phyloP scores from a whole-genome alignment of 2,797 vertebrate genomes.

The Pantherophis alleghaniensis region DNA sequence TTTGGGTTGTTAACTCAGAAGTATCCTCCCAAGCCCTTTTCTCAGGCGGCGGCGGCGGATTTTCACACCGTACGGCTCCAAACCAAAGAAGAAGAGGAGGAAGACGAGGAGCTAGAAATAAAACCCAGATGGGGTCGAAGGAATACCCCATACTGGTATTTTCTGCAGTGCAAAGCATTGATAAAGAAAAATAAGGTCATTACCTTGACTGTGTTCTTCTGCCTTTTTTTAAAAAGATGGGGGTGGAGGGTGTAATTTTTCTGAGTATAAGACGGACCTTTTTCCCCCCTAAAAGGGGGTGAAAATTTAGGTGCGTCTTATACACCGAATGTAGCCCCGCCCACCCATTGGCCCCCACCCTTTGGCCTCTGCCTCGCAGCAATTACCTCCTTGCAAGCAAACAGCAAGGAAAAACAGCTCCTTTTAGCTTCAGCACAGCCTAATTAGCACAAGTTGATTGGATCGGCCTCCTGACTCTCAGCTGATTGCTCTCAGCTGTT shows the following conservation, averaged over 20 bases:
- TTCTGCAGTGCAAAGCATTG: conserved; percentile 85
- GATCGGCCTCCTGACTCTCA: too few relatives aligned
- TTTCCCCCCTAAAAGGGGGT: too few relatives aligned
- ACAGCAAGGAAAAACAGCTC: too few relatives aligned
- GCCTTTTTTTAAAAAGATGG: neutral
- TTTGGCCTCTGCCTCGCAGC: too few relatives aligned
- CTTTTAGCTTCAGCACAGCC: too few relatives aligned
- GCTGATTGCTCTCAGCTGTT: too few relatives aligned
- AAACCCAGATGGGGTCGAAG: conserved; percentile 45
- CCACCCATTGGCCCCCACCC: too few relatives aligned
- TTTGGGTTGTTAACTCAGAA: conserved; percentile 78
- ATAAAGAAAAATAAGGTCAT: conserved; percentile 85
- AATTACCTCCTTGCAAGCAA: too few relatives aligned
- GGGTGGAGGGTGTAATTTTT: neutral
- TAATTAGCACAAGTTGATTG: too few relatives aligned
- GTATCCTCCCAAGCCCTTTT: conserved; percentile 76
- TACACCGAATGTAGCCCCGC: too few relatives aligned
- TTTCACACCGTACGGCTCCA: conserved; percentile 65
- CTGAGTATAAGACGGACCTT: too few relatives aligned
- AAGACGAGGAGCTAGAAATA: conserved; percentile 12
- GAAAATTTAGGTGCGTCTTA: too few relatives aligned
- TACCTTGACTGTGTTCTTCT: neutral
- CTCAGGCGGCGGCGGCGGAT: conserved; percentile 72
- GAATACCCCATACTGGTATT: conserved; percentile 92
- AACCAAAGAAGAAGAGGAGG: conserved; percentile 35